Conservation (phyloP, 2,797 vertebrate species). For the Hipposideros larvatus region DNA sequence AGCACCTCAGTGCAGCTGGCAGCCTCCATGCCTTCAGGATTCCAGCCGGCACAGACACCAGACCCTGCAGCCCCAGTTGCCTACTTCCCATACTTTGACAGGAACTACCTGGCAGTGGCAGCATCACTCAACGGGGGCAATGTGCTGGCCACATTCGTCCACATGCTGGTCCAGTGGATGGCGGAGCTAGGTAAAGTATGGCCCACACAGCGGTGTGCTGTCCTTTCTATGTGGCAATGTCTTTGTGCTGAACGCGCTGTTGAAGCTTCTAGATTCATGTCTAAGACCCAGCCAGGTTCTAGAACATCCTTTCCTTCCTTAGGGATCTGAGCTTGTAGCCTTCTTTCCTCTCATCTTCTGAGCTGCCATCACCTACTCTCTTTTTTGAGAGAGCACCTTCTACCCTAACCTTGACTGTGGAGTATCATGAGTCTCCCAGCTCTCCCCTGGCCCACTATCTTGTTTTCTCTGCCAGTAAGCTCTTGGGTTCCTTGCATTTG, state of each 20-base stretch:
- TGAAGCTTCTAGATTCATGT: not conserved
- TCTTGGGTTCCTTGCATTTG: not conserved
- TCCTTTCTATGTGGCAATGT: not conserved
- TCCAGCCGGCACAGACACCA: slow-evolving; percentile 90
- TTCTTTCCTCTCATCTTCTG: not conserved
- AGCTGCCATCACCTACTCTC: not conserved
- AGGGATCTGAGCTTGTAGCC: not conserved
- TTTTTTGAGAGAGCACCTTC: not conserved
- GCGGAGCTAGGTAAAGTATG: slow-evolving; percentile 92
- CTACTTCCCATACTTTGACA: slow-evolving; percentile 95
- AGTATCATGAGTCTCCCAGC: not conserved
- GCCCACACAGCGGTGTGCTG: not conserved
- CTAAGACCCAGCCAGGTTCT: not conserved
- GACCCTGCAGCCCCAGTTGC: slow-evolving; percentile 90
- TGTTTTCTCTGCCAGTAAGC: not conserved
- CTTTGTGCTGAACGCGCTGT: not conserved
- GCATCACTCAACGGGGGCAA: slow-evolving; percentile 98
- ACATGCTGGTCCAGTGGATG: slow-evolving; percentile 93
- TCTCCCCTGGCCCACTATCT: not conserved
- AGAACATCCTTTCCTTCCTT: not conserved
- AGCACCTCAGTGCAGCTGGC: slow-evolving; percentile 97
- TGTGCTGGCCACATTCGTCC: slow-evolving; percentile 93
- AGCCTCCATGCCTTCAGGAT: slow-evolving; percentile 92
- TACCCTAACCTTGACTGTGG: not conserved
- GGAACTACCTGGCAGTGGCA: slow-evolving; percentile 94